These are phyloP conservation scores for Heliconius ismenius DNA, from an alignment of 2,888 invertebrate genomes.

Conservation along the genomic window DNA sequence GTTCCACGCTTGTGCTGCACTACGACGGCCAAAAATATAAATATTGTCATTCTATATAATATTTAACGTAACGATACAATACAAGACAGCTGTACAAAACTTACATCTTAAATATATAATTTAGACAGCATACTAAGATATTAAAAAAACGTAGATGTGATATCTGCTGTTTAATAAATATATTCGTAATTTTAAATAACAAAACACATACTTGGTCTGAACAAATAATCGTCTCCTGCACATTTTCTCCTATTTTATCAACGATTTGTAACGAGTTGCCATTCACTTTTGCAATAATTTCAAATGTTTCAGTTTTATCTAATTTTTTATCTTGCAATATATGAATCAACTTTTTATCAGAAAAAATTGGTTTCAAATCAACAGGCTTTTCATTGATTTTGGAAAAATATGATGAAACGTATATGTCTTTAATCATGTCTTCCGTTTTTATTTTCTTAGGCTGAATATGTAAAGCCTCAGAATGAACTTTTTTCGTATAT, in stretches of 20 bases:
- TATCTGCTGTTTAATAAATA: background rate
- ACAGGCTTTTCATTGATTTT: conserved; percentile 40
- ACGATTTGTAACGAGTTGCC: conserved; percentile 55
- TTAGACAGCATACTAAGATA: too few relatives aligned
- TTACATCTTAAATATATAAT: too few relatives aligned
- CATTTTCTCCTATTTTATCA: conserved; percentile 49
- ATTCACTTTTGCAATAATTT: conserved; percentile 60
- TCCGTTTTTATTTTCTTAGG: conserved; percentile 40
- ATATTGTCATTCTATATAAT: too few relatives aligned
- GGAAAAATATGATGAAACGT: conserved; percentile 55
- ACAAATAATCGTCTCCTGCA: conserved; percentile 3
- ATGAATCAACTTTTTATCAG: conserved; percentile 67
- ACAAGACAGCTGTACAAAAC: too few relatives aligned
- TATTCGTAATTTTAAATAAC: background rate
- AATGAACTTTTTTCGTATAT: conserved; percentile 37
- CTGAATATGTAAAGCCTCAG: conserved; percentile 13
- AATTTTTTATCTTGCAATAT: conserved; percentile 67
- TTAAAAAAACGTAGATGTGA: too few relatives aligned
- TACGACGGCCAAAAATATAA: too few relatives aligned
- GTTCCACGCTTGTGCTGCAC: too few relatives aligned
- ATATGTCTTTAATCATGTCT: conserved; percentile 46
- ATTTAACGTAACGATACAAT: too few relatives aligned
- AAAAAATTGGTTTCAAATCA: conserved; percentile 50
- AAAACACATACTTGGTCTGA: conserved; percentile 30
- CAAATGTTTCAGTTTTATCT: conserved; percentile 55